Evolutionary conservation across 2,113 vertebrate genomes (phyloP).

Genomic region (Puntigrus tetrazona): DNA sequence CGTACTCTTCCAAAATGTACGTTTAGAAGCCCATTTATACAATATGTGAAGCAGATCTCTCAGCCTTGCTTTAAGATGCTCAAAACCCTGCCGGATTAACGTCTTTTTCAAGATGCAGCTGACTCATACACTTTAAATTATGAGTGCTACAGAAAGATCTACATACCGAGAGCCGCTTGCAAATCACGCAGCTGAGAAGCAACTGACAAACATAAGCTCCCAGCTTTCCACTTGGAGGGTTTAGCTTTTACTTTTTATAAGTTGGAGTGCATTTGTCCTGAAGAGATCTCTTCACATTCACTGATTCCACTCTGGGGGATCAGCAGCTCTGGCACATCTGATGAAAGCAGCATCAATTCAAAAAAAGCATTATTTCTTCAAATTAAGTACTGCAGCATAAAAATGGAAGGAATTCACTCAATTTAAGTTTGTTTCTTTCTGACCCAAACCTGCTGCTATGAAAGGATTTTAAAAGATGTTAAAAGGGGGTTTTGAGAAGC

Average conservation of each 20-base stretch:
- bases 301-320: background rate
- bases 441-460: conserved; percentile 1
- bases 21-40: background rate
- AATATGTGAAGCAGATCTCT: background rate
- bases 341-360: background rate
- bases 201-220: conserved; percentile 17
- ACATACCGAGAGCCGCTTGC: conserved; percentile 11
- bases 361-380: conserved; percentile 19
- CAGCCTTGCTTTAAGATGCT: background rate
- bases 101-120: conserved; percentile 2
- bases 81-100: conserved; percentile 9
- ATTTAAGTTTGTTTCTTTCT: conserved; percentile 15
- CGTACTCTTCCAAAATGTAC: background rate
- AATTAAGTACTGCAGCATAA: conserved; percentile 7
- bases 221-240: conserved; percentile 31
- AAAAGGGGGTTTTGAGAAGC: conserved; percentile 16
- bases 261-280: conserved; percentile 25
- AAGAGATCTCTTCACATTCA: conserved; percentile 18
- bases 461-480: conserved; percentile 6
- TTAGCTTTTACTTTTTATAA: conserved; percentile 26
- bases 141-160: conserved; percentile 17
- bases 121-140: conserved; percentile 26
- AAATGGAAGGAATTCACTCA: conserved; percentile 11
- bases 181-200: conserved; percentile 23
- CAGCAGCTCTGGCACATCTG: conserved; percentile 1